Evolutionary conservation across 2,888 invertebrate genomes (phyloP).

Genomic region (Aleiodes testaceus): DNA sequence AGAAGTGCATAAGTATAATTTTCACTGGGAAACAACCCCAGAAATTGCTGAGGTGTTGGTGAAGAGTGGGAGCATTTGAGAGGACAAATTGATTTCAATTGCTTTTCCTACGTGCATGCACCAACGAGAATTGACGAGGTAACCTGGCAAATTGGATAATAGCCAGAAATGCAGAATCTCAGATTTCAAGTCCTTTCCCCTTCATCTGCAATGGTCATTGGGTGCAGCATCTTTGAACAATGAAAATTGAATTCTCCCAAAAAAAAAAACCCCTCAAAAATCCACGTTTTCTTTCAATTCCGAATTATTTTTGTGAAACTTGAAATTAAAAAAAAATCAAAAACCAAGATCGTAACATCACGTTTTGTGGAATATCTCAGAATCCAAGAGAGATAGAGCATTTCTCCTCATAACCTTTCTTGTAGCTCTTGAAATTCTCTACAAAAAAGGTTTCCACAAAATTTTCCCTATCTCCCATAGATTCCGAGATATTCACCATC

Average conservation of each 20-base stretch:
- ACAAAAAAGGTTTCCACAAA: too few relatives aligned
- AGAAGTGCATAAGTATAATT: background rate
- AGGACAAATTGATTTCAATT: constrained; percentile 65
- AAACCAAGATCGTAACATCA: too few relatives aligned
- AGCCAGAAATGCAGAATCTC: constrained; percentile 53
- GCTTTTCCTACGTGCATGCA: constrained; percentile 56
- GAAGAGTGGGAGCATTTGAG: constrained; percentile 27
- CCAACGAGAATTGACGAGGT: constrained; percentile 64
- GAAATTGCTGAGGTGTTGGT: background rate
- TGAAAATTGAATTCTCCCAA: constrained; percentile 38
- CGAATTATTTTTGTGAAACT: too few relatives aligned
- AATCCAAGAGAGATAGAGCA: too few relatives aligned
- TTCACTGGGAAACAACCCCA: background rate
- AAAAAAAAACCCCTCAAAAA: too few relatives aligned
- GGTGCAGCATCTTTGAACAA: constrained; percentile 31
- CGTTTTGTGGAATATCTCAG: too few relatives aligned
- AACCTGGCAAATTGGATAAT: constrained; percentile 67
- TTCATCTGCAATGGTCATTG: constrained; percentile 22
- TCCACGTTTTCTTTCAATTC: too few relatives aligned
- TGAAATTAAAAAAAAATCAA: too few relatives aligned
- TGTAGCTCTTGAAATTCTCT: too few relatives aligned
- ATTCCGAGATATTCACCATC: too few relatives aligned
- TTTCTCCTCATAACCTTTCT: too few relatives aligned
- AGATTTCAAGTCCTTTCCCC: constrained; percentile 19
- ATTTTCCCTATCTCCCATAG: too few relatives aligned